Conservation (phyloP, 2,113 vertebrate species). For the Plecturocebus donacophilus region DNA sequence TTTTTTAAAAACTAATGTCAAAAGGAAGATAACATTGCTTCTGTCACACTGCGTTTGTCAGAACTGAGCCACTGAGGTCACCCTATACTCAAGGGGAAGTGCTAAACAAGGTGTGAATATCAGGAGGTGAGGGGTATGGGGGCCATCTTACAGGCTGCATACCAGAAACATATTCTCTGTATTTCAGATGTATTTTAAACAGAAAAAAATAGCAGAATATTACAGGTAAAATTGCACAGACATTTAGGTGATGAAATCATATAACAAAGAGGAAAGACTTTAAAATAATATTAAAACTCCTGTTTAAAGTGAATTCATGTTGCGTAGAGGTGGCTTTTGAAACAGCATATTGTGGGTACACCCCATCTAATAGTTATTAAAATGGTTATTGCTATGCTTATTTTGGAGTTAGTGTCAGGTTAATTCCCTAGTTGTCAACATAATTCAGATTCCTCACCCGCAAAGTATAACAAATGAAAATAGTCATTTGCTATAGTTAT, state of each 20-base stretch:
- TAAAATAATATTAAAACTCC: slow-evolving; percentile 7
- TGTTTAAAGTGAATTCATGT: neutral
- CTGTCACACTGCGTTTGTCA: neutral
- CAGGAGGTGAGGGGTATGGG: neutral
- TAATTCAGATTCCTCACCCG: neutral
- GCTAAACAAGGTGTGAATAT: neutral
- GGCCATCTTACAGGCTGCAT: neutral
- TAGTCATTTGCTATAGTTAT: neutral
- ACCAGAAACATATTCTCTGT: neutral
- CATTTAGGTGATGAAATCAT: neutral
- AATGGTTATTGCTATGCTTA: neutral
- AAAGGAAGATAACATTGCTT: neutral
- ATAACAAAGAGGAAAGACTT: neutral
- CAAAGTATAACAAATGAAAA: slow-evolving; percentile 17
- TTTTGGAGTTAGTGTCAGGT: neutral
- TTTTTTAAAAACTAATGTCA: neutral
- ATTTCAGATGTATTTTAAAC: neutral
- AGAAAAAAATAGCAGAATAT: neutral
- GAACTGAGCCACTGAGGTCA: neutral
- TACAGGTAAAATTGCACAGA: neutral
- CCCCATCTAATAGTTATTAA: neutral
- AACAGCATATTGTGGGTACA: neutral
- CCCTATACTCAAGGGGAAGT: neutral
- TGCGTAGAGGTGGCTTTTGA: neutral
- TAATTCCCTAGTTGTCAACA: neutral